Base-by-base conservation (phyloP, 1,140 invertebrate genomes). In the Cepaea nemoralis region DNA sequence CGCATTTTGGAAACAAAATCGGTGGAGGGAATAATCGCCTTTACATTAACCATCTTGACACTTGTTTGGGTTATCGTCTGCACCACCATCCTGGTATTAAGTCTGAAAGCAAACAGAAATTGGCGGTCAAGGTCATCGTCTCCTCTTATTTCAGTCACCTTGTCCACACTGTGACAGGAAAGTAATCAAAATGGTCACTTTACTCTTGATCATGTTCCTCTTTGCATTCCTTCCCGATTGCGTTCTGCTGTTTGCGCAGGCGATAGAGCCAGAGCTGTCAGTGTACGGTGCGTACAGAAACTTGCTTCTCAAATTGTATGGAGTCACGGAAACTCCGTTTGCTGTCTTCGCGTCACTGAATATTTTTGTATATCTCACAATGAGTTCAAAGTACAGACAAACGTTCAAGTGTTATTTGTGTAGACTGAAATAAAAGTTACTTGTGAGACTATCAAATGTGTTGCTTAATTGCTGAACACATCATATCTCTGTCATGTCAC, bases 91-190 rank as follows among this genome's bases (percentile, higher is more conserved):
- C 27, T 70, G 24, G 35, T 40, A 1, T 27, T 70, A 1, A 3
- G 37, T 2, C 40, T 70, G 6, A 39, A 39, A 70, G 6, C 0
- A 40, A 39, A 22, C 1, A 42, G 35, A 39, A 70, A 8, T 1
- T 40, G 40, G 35, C 69, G 12, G 37, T 40, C 16, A 24, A 22
- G 1, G 19, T 6, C 27, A 42, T 14, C 37, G 22, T 0, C 12
- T 5, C 1, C 19, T 70, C 39, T 6, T 19, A 24, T 5, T 10
- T 42, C n/a, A 22, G 37, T 10, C 0, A 24, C 10, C 1, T 1
- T 70, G 6, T 70, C 69, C n/a, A 70, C 22, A 70, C 69, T n/a
- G 69, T 12, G 69, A 70, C 37, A 40, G 40, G 35, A 70, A 70
- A 42, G 24, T 70, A 5, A 39, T 70, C 69, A 70, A 70, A 31